These are phyloP conservation scores for Phasianus colchicus DNA, from an alignment of 2,113 vertebrate species.

Conservation along the genomic window DNA sequence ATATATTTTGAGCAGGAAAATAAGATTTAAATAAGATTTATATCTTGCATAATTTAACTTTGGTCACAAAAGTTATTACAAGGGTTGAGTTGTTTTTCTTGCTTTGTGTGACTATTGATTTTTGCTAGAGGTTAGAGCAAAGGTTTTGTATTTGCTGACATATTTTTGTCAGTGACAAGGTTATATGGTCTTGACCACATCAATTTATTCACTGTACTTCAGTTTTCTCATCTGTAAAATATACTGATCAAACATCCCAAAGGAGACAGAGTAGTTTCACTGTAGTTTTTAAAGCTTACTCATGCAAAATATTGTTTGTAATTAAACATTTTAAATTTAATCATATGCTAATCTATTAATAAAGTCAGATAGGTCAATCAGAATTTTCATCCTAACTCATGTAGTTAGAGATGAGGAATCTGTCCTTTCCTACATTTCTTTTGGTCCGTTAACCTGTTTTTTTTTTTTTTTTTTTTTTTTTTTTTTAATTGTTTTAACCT, in stretches of 20 bases:
- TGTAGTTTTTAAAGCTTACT: background rate
- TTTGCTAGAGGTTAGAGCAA: background rate
- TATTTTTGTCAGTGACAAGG: background rate
- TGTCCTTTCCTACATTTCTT: background rate
- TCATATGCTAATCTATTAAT: background rate
- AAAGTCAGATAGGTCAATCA: background rate
- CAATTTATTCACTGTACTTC: background rate
- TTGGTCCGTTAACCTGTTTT: background rate
- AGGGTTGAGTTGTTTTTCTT: background rate
- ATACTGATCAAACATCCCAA: background rate
- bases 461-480: background rate
- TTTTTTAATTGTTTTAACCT: background rate
- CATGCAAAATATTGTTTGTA: background rate
- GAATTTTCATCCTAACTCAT: background rate
- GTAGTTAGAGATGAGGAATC: background rate
- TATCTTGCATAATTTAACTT: background rate
- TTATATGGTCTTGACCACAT: background rate
- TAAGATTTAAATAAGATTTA: background rate
- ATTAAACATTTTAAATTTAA: background rate
- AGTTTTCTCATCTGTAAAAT: background rate
- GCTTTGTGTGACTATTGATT: background rate
- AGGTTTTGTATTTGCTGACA: background rate
- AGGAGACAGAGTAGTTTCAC: background rate
- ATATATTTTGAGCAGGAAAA: background rate
- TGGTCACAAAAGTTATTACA: background rate